phyloP scores from a whole-genome alignment of 2,113 vertebrate species.

The Brachypteracias leptosomus region DNA sequence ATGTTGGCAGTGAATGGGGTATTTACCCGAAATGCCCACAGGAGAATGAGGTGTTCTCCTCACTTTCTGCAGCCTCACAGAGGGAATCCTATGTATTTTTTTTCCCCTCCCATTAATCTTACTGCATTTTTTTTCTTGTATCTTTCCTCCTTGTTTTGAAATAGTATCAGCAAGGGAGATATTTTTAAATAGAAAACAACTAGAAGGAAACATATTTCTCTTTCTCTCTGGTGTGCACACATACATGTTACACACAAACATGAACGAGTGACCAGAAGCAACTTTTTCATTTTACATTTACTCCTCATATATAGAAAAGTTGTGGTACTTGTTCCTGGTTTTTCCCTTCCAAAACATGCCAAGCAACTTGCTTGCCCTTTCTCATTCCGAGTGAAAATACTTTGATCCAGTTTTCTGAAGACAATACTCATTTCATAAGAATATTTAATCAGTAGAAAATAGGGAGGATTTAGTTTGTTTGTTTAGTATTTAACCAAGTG shows the following conservation, averaged over 20 bases:
- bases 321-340: constrained; percentile 26
- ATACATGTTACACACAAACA: not conserved
- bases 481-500: constrained; percentile 79
- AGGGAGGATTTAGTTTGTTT: constrained; percentile 72
- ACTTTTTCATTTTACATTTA: constrained; percentile 33
- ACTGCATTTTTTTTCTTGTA: not conserved
- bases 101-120: not conserved
- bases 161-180: constrained; percentile 10
- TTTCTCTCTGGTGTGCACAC: not conserved
- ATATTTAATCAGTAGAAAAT: constrained; percentile 72
- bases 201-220: not conserved
- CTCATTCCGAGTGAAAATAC: constrained; percentile 26
- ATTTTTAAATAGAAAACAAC: constrained; percentile 40
- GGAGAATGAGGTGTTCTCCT: not conserved
- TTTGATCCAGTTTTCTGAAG: constrained; percentile 64
- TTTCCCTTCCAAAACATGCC: not conserved
- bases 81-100: not conserved
- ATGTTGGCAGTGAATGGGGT: constrained; percentile 40
- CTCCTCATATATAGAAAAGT: constrained; percentile 19
- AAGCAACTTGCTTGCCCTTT: constrained; percentile 8
- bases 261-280: not conserved
- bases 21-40: not conserved
- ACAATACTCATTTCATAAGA: constrained; percentile 49
- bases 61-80: not conserved
- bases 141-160: constrained; percentile 55